phyloP scores from a whole-genome alignment of 2,888 invertebrate species.

The Norana najaformis region DNA sequence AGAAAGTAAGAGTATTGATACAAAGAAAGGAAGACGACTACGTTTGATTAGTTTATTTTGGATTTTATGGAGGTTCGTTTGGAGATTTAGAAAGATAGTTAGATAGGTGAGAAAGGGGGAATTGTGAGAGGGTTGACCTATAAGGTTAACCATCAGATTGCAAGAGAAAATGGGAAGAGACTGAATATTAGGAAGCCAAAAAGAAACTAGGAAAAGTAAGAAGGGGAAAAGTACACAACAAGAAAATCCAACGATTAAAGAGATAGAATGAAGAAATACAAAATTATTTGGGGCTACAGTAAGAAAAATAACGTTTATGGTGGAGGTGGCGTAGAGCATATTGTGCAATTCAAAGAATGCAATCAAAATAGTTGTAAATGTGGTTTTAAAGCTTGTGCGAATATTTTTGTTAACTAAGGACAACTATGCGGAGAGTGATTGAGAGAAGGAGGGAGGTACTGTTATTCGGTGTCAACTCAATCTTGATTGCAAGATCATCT shows the following conservation, averaged over 20 bases:
- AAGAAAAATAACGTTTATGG: neutral
- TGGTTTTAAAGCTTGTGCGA: neutral
- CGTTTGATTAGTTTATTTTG: neutral
- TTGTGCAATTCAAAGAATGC: slow-evolving; percentile 26
- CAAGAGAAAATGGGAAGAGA: neutral
- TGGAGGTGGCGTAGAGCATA: neutral
- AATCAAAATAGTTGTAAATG: slow-evolving; percentile 15
- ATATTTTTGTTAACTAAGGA: neutral
- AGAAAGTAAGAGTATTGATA: neutral
- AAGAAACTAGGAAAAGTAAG: neutral
- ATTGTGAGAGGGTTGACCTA: neutral
- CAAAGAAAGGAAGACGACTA: neutral
- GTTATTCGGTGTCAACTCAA: neutral
- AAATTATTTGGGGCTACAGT: too few species aligned
- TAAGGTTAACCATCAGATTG: neutral
- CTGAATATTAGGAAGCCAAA: neutral
- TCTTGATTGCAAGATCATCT: neutral
- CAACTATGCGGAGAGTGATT: neutral
- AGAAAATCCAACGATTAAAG: neutral
- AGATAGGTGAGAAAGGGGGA: neutral
- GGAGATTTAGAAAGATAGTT: neutral
- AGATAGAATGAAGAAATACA: neutral
- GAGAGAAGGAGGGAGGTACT: neutral
- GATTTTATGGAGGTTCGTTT: neutral
- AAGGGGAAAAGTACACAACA: neutral